Evolutionary conservation across 2,888 invertebrate genomes (phyloP), one percentile per base, ranked within the genome.

Genomic region (Adelognathus sp.): DNA sequence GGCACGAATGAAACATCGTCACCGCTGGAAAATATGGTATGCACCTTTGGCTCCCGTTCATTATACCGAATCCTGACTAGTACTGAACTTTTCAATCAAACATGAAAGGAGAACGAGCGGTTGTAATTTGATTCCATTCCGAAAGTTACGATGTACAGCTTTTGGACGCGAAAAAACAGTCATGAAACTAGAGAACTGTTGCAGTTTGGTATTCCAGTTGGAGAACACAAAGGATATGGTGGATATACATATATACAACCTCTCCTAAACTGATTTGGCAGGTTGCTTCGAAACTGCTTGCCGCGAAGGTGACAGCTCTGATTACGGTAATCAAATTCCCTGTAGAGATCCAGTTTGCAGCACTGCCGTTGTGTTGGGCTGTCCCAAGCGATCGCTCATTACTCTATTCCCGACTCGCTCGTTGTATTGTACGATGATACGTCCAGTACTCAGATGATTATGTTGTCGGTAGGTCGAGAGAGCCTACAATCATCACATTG

Each of bases 291-390:
- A 6, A 16, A 29, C 61, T 67, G 72, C 72, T 77, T 72, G 66
- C 58, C 27, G 31, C 73, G 50, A 46, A 73, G 72, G 56, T 69
- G 61, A 61, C 73, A 61, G 36, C 31, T 50, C 58, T 78, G 70
- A 78, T 78, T 74, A 46, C 44, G 60, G 64, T 74, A 60, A 70
- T 70, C 64, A 41, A 50, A 41, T 58, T 64, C 58, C 61, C 60
- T 36, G 33, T 31, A 5, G 54, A 21, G 54, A 60, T 56, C 14
- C 54, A n/a, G 61, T 56, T n/a, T 44, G 24, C 29, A 52, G 36
- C 54, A 16, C 39, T 29, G 29, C 56, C n/a, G 21, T 24, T 21
- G 14, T 39, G 16, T 4, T 29, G 31, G 21, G 11, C 29, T 41
- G 29, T 31, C 29, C 21, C 36, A 9, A 24, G 29, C 46, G 29